These are phyloP conservation scores for Sarcophaga carnaria DNA, from an alignment of 2,888 invertebrate genomes.

Conservation along the genomic window DNA sequence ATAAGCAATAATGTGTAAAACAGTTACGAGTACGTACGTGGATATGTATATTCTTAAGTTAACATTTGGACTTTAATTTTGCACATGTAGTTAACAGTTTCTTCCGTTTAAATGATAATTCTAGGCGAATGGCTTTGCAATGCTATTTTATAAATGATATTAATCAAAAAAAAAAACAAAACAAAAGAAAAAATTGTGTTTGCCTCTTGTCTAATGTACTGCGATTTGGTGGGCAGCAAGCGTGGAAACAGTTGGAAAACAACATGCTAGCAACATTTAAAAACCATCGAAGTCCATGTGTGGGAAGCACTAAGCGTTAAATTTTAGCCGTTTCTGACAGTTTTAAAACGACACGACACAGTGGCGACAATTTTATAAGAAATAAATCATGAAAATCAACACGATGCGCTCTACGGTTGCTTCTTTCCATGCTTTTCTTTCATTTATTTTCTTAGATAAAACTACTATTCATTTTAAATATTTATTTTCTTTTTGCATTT, in stretches of 20 bases:
- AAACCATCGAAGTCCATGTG: conserved; percentile 66
- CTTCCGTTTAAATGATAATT: conserved; percentile 49
- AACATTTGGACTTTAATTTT: conserved; percentile 80
- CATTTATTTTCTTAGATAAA: conserved; percentile 51
- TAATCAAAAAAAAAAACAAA: conserved; percentile 29
- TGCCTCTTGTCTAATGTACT: conserved; percentile 57
- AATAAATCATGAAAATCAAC: conserved; percentile 77
- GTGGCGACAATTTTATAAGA: conserved; percentile 71
- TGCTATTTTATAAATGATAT: conserved; percentile 50
- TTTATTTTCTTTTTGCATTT: conserved; percentile 40
- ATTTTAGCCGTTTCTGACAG: conserved; percentile 77
- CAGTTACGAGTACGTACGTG: not conserved
- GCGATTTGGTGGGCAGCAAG: conserved; percentile 80
- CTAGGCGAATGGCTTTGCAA: conserved; percentile 54
- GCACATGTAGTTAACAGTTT: not conserved
- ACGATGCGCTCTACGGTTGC: conserved; percentile 67
- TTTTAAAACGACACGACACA: conserved; percentile 73
- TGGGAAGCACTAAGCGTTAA: conserved; percentile 74
- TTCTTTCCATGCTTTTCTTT: conserved; percentile 28
- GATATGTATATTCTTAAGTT: conserved; percentile 11
- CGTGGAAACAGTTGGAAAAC: conserved; percentile 82
- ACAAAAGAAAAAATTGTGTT: conserved; percentile 7
- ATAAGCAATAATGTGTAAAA: no score
- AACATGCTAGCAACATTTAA: conserved; percentile 79
- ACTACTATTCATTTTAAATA: conserved; percentile 63